phyloP scores from a whole-genome alignment of 2,888 invertebrate species.

The Thecocarcelia acutangulata region DNA sequence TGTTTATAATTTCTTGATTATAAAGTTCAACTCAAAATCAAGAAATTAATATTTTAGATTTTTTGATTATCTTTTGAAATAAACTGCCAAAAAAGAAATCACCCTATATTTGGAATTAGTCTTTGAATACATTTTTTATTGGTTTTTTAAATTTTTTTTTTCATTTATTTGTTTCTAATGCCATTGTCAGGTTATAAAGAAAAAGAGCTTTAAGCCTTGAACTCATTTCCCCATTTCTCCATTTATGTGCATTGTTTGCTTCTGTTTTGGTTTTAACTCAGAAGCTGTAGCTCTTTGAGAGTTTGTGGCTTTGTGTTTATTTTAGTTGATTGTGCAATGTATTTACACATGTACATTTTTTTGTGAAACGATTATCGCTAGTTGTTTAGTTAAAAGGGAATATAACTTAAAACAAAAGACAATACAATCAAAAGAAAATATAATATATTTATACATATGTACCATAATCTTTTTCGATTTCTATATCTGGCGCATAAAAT shows the following conservation, averaged over 20 bases:
- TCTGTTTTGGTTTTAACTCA: slow-evolving; percentile 2
- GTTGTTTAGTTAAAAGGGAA: not conserved
- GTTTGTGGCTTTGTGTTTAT: not conserved
- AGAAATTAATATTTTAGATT: too few species aligned
- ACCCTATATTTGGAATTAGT: not conserved
- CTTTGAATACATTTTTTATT: slow-evolving; percentile 3
- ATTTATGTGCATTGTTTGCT: not conserved
- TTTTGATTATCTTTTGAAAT: too few species aligned
- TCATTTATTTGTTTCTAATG: slow-evolving; percentile 38
- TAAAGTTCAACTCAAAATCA: too few species aligned
- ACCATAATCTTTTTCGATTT: too few species aligned
- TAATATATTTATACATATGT: too few species aligned
- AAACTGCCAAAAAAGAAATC: not conserved
- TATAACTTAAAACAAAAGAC: not conserved
- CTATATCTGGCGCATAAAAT: too few species aligned
- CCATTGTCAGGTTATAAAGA: slow-evolving; percentile 63
- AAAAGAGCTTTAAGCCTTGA: slow-evolving; percentile 56
- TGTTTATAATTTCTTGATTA: too few species aligned
- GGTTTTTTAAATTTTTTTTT: not conserved
- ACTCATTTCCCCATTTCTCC: slow-evolving; percentile 46
- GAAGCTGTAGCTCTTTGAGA: slow-evolving; percentile 46
- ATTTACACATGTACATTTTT: slow-evolving; percentile 1
- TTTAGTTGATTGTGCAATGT: slow-evolving; percentile 5
- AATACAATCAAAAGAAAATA: not conserved
- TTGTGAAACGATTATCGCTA: not conserved